Evolutionary conservation across 2,888 invertebrate genomes (phyloP), one percentile per base, ranked within the genome.

Genomic region (Osmoderma eremita): DNA sequence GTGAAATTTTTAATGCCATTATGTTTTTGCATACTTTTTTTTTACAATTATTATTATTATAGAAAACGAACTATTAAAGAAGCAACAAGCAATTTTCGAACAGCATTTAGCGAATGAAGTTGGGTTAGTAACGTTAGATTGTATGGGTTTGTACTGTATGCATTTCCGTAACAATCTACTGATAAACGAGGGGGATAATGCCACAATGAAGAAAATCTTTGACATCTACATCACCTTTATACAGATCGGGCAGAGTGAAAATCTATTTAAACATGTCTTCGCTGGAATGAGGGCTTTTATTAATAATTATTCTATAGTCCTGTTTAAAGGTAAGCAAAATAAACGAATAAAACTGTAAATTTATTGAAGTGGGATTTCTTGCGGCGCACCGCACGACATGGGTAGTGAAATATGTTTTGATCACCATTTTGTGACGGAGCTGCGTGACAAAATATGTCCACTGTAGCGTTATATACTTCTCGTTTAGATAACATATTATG

Each of bases 241-340:
- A 62, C 92, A 93, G 82, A 87, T 92, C 45, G 93, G 95, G 1
- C 97, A 97, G 79, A 96, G 97, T 50, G 97, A 98, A 81, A 89
- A 88, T 2, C 84, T 98, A 50, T 91, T 95, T 74, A 91, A 92
- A 75, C 97, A 98, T 78, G 90, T 96, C 17, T 97, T 98, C 81
- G 96, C 96, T 1, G 92, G 95, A 0, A 83, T 98, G 54, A 86
- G 97, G 71, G 92, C 95, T 0, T 97, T 97, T 78, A 92, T 98
- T 66, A 96, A 95, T 80, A 92, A 94, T 82, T 95, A 93, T 79
- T 92, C 94, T 0, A 85, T 89, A 65, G 90, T 91, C 2, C 82
- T 95, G 51, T 95, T 94, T 82, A 91, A 93, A 87, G 94, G 93
- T 87, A 82, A 76, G 15, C n/a, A 18, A 63, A 45, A 53, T 8